Evolutionary conservation across 2,888 invertebrate genomes (phyloP).

Genomic region (Thysanoteuthis rhombus): DNA sequence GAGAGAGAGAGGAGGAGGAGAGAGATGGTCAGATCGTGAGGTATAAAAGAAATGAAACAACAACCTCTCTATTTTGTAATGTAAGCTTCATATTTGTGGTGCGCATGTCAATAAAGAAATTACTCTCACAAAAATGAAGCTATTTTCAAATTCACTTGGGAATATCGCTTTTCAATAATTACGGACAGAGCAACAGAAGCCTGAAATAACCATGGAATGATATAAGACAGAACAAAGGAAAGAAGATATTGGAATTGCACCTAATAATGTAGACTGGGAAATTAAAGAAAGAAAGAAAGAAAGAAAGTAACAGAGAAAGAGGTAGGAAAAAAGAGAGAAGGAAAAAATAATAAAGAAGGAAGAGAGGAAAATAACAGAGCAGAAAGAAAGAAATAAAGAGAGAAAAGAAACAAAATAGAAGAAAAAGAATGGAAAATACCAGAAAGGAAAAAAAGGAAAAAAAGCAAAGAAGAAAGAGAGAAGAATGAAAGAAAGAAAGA

Average conservation of each 20-base stretch:
- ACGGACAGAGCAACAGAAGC: neutral
- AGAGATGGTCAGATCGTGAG: no score
- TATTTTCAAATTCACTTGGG: constrained; percentile 12
- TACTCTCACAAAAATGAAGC: neutral
- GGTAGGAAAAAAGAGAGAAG: neutral
- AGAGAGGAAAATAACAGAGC: neutral
- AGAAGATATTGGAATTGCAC: neutral
- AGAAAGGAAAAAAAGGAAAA: no score
- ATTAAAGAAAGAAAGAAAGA: neutral
- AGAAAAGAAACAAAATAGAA: neutral
- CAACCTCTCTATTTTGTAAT: neutral
- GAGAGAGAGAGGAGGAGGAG: no score
- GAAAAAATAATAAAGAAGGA: no score
- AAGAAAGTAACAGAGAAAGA: neutral
- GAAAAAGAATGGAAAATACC: neutral
- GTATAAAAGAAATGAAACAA: no score
- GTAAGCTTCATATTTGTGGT: neutral
- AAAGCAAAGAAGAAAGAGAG: neutral
- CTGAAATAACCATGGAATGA: neutral
- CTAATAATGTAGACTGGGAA: neutral
- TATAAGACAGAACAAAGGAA: neutral
- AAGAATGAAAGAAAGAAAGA: neutral
- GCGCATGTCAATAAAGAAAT: neutral
- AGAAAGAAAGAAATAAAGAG: neutral
- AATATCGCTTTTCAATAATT: neutral